phyloP scores from a whole-genome alignment of 2,113 vertebrate genomes.

The Condylura cristata region DNA sequence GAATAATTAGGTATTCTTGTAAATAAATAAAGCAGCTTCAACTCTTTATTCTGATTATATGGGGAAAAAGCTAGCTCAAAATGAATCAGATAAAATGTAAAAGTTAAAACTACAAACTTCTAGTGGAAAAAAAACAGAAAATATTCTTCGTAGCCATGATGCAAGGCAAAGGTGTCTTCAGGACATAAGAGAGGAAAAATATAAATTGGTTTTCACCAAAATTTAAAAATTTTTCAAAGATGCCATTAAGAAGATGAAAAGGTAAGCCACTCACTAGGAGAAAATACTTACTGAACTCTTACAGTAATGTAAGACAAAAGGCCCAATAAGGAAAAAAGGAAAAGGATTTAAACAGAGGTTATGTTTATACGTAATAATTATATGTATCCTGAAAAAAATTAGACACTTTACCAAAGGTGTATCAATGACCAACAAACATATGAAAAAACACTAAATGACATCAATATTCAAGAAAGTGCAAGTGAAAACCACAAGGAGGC shows the following conservation, averaged over 20 bases:
- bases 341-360: not conserved
- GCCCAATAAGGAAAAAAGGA: not conserved
- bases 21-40: not conserved
- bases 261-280: not conserved
- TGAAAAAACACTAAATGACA: not conserved
- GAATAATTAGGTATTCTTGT: not conserved
- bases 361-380: too few species aligned
- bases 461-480: not conserved
- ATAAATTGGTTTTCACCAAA: not conserved
- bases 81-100: not conserved
- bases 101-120: not conserved
- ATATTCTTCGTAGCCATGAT: not conserved
- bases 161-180: not conserved
- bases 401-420: not conserved
- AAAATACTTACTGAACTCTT: constrained; percentile 4
- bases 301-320: not conserved
- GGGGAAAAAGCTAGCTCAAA: not conserved
- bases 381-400: too few species aligned
- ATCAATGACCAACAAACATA: not conserved
- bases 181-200: not conserved
- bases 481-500: not conserved
- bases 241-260: constrained; percentile 20
- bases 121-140: not conserved
- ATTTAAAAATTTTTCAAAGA: not conserved
- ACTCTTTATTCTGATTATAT: not conserved